Base-by-base conservation (phyloP, 2,797 vertebrate species). In the Chanos chanos region DNA sequence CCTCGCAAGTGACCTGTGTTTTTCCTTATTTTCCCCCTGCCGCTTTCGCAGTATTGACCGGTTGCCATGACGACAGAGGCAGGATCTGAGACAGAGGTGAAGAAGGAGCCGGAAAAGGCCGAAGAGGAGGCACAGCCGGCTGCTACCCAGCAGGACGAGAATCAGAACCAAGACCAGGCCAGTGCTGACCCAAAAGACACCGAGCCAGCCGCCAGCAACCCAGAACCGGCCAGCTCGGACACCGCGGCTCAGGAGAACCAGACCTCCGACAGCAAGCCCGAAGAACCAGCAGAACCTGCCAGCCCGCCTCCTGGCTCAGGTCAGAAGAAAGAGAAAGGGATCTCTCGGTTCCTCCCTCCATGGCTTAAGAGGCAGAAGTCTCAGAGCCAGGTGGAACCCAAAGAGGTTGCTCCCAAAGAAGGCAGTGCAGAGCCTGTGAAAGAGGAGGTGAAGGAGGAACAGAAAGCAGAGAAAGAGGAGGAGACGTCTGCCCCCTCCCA, bases 311-410 rank as follows among this genome's bases (percentile, higher is more conserved):
- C 28, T 1, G 25, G 70, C 16, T 66, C 39, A 60, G 77, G 71
- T 21, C 79, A 81, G 58, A 81, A 76, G 75, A 82, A 81, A 61
- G 85, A 77, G 25, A 77, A 71, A 82, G 94, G 95, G 16, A 92
- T 98, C 81, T 91, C 93, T 74, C 93, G 95, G 30, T 98, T 97
- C 71, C 84, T 99, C 57, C 95, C 96, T 3, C 91, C 94, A 43
- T 99, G 96, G 96, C 91, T 95, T 83, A 99, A 96, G 85, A 97
- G 95, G 68, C 96, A 96, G 59, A 97, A 92, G 73, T 96, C 96
- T 9, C 92, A 91, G 70, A 93, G 83, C 67, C 90, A 94, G 78
- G 82, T 89, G 60, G 82, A 81, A 41, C 72, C 84, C 63, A 87
- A 83, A 78, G 89, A 95, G 76, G 77, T 82, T 4, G 70, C 82